Conservation (phyloP, 2,797 vertebrate genomes). For the Aviceda leuphotes region DNA sequence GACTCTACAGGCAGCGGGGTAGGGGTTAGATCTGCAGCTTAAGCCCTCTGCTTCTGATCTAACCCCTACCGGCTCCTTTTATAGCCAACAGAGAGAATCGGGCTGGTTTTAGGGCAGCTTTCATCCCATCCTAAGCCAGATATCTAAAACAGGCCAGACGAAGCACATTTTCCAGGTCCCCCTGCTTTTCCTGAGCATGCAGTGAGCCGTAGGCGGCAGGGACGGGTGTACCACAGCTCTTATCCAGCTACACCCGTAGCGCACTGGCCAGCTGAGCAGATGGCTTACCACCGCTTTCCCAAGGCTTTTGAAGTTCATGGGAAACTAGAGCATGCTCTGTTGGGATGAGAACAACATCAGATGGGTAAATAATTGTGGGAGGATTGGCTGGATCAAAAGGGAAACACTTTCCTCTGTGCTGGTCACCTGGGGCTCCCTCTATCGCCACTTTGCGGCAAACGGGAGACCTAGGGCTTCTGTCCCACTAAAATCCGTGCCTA, state of each 20-base stretch:
- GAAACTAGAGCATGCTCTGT: background rate
- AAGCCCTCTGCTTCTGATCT: background rate
- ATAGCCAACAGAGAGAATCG: background rate
- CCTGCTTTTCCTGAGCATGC: background rate
- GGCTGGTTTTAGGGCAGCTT: background rate
- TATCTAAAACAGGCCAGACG: background rate
- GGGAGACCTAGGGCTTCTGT: background rate
- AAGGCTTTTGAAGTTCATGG: background rate
- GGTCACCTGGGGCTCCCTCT: background rate
- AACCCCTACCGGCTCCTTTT: background rate
- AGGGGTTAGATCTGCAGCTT: background rate
- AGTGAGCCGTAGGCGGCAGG: background rate
- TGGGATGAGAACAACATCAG: background rate
- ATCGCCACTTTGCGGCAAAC: background rate
- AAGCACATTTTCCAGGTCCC: background rate
- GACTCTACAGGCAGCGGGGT: accelerated
- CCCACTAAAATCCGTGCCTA: background rate
- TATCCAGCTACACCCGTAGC: background rate
- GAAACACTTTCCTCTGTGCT: background rate
- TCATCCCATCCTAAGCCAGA: background rate
- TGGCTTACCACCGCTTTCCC: background rate
- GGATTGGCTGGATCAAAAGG: background rate
- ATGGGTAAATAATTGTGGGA: background rate
- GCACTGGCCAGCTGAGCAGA: background rate
- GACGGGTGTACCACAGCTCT: background rate